Evolutionary conservation across 30 jellyfish, hydroid and myxozoan species (phyloP).

Genomic region (Chrysaora quinquecirrha): DNA sequence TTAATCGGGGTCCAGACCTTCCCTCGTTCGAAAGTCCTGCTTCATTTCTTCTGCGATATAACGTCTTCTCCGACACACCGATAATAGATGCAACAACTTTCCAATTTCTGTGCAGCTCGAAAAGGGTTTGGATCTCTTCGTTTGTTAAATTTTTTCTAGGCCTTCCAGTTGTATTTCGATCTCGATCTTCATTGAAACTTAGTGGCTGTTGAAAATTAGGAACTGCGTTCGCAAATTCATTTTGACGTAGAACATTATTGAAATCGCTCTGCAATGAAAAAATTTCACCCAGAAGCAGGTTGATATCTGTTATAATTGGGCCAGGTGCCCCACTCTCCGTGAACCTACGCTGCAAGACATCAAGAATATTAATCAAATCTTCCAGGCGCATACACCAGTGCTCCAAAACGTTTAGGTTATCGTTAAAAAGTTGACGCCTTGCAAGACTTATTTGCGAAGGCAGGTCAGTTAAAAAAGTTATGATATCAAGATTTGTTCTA

Average conservation of each 20-base stretch:
- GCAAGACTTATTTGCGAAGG: neutral
- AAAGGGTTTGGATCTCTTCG: conserved; percentile 21
- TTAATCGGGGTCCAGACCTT: conserved; percentile 13
- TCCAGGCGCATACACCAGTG: conserved; percentile 1
- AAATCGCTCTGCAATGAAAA: neutral
- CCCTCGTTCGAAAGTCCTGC: neutral
- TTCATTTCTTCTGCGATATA: conserved; percentile 35
- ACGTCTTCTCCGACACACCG: conserved; percentile 42
- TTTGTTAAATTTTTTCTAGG: neutral
- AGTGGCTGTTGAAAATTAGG: neutral
- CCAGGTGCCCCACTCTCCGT: neutral
- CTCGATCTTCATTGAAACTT: neutral
- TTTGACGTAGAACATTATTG: neutral
- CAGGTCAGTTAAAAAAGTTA: neutral
- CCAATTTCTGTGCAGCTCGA: conserved; percentile 13
- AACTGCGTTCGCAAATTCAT: neutral
- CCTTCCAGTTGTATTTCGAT: neutral
- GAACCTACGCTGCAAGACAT: neutral
- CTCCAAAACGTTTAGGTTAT: neutral
- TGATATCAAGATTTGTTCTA: neutral
- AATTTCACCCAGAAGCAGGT: neutral
- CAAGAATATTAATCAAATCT: neutral
- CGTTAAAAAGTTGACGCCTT: neutral
- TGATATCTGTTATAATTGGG: neutral
- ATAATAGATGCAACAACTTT: conserved; percentile 7